A percentile compares a stretch with the other conserved stretches of the same genome.
phyloP scores from a whole-genome alignment of 1,140 invertebrate genomes.

The Zaprionus kolodkinae region DNA sequence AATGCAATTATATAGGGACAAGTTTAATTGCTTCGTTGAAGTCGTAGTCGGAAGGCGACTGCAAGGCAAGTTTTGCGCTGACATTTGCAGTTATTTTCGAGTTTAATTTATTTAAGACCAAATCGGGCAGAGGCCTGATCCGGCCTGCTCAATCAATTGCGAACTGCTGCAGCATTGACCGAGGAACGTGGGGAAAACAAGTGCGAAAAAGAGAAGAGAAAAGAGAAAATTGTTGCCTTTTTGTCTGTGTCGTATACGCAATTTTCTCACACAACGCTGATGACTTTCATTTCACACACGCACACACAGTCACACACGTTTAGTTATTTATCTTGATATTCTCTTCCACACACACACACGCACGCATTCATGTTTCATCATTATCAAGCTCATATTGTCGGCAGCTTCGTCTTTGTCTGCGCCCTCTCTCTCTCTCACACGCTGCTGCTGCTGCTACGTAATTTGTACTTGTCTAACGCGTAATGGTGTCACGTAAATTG shows the following conservation, averaged over 20 bases:
- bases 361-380: conserved; percentile 71
- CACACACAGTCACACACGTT: conserved; percentile 26
- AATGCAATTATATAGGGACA: conserved; percentile 83
- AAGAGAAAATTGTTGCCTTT: conserved; percentile 63
- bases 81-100: conserved; percentile 55
- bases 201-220: conserved; percentile 6
- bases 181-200: conserved; percentile 30
- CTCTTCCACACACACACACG: conserved; percentile 25
- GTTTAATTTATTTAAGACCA: conserved; percentile 71
- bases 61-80: conserved; percentile 63
- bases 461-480: conserved; percentile 82
- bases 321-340: conserved; percentile 78
- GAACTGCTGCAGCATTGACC: conserved; percentile 22
- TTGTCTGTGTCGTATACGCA: conserved; percentile 71
- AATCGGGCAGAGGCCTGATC: conserved; percentile 49
- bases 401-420: conserved; percentile 46
- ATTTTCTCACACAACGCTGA: conserved; percentile 66
- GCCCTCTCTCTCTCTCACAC: conserved; percentile 11
- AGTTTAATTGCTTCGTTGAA: conserved; percentile 79
- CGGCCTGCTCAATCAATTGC: conserved; percentile 64
- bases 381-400: conserved; percentile 82
- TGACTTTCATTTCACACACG: conserved; percentile 72
- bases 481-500: conserved; percentile 84
- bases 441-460: conserved; percentile 49
- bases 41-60: conserved; percentile 18